Evolutionary conservation across 1,140 invertebrate genomes (phyloP).

Genomic region (Bradysia coprophila): DNA sequence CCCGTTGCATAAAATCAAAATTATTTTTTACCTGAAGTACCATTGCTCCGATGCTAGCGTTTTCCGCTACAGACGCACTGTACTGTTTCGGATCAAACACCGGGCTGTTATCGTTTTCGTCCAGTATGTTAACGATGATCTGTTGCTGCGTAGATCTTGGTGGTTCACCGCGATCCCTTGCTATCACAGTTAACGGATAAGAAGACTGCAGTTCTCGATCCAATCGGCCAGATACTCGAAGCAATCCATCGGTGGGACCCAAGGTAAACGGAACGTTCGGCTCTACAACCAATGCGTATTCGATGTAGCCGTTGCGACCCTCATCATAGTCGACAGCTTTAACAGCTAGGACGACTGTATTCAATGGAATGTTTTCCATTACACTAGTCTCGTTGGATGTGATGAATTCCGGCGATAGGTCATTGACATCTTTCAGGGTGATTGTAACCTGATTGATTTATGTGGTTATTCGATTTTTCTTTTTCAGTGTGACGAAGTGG

Average conservation of each 20-base stretch:
- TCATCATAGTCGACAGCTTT: conserved; percentile 85
- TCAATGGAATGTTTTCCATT: conserved; percentile 71
- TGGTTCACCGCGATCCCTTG: conserved; percentile 76
- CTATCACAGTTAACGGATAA: conserved; percentile 64
- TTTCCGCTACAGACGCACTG: conserved; percentile 72
- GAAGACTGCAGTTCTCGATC: conserved; percentile 70
- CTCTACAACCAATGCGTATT: conserved; percentile 52
- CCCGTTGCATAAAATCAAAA: background rate
- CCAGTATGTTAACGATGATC: conserved; percentile 57
- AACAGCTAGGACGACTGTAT: conserved; percentile 77
- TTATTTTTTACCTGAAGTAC: conserved; percentile 49
- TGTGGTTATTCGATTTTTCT: conserved; percentile 3
- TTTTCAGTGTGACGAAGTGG: background rate
- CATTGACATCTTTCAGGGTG: conserved; percentile 81
- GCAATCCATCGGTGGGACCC: conserved; percentile 70
- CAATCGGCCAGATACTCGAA: conserved; percentile 59
- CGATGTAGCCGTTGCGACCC: conserved; percentile 81
- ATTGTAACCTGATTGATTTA: conserved; percentile 66
- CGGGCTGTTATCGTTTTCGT: conserved; percentile 89
- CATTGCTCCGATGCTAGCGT: conserved; percentile 80
- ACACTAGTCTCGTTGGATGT: conserved; percentile 58
- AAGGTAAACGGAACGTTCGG: conserved; percentile 55
- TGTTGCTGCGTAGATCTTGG: conserved; percentile 47
- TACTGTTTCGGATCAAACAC: conserved; percentile 79
- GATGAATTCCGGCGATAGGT: conserved; percentile 81